Conservation (phyloP, 2,797 vertebrate species). For the Cirrhinus mrigala region DNA sequence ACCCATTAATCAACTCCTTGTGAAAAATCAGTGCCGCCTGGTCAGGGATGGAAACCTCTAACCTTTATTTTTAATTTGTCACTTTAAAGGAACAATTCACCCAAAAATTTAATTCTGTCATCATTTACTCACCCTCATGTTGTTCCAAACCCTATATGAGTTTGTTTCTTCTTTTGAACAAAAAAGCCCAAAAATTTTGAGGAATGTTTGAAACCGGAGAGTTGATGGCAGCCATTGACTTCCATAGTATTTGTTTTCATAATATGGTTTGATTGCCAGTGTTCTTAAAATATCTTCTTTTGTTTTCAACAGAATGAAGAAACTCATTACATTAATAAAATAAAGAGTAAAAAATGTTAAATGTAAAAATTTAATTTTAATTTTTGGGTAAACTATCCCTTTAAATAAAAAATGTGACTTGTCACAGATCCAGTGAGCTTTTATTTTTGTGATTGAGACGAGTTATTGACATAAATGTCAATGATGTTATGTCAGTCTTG, state of each 20-base stretch:
- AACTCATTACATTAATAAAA: no score
- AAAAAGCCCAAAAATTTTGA: neutral
- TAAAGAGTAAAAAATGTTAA: no score
- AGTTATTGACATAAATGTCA: no score
- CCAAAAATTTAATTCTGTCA: neutral
- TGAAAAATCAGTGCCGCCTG: no score
- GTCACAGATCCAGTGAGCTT: no score
- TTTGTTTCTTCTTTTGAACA: neutral
- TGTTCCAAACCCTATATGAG: neutral
- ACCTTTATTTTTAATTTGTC: neutral
- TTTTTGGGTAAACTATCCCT: no score
- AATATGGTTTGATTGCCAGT: neutral
- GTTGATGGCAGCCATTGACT: neutral
- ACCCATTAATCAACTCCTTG: no score
- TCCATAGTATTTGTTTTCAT: neutral
- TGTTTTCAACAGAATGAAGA: neutral
- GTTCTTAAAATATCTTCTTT: neutral
- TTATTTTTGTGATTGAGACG: no score
- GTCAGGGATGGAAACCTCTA: neutral
- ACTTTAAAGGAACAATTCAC: neutral
- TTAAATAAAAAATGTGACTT: no score
- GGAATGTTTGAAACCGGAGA: neutral
- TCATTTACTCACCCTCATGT: neutral
- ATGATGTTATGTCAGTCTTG: no score
- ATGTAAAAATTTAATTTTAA: no score